Base-by-base conservation (phyloP, 2,888 invertebrate genomes). In the Enchytraeus crypticus region DNA sequence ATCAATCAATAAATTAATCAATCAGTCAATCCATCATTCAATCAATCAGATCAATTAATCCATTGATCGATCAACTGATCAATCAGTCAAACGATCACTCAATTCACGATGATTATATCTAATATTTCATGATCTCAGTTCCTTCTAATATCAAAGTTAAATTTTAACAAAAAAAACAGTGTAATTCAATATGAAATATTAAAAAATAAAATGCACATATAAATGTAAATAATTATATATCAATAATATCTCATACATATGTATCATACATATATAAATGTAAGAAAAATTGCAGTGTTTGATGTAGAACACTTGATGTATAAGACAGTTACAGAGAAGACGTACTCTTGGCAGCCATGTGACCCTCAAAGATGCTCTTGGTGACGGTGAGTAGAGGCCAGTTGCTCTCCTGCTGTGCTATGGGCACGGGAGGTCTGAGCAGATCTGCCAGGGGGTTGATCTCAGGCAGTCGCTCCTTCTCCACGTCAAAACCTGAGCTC, bases 361-460 rank as follows among this genome's bases (percentile, higher is more conserved):
- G 75, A 23, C 76, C 74, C 64, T 80, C 79, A 69, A 81, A 80
- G 71, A 81, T 78, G 62, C 82, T 87, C 79, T 88, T 87, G 2
- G 92, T 90, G 1, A 96, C 89, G 0, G 95, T 92, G 29, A 98
- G 81, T 11, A 95, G 80, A 0, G 98, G 98, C 98, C 98, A 99
- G 79, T 98, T 98, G 56, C 87, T 87, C 78, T 96, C 95, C n/a
- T 89, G 88, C 71, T 88, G 76, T 68, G 85, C 86, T 55, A 95
- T 87, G 0, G 97, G 96, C 23, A 89, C 85, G 0, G 95, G 92
- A 0, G 97, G 96, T 62, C 87, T 84, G 30, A 97, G 82, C 55
- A 91, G 83, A 65, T 83, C 83, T 0, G 93, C 92, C 70, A 85
- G 83, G 0, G 87, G 85, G 72, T 87, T 86, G 0, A 89, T 82